These are phyloP conservation scores for Leptonema lineaticorne DNA, from an alignment of 1,140 invertebrate genomes.

Conservation along the genomic window DNA sequence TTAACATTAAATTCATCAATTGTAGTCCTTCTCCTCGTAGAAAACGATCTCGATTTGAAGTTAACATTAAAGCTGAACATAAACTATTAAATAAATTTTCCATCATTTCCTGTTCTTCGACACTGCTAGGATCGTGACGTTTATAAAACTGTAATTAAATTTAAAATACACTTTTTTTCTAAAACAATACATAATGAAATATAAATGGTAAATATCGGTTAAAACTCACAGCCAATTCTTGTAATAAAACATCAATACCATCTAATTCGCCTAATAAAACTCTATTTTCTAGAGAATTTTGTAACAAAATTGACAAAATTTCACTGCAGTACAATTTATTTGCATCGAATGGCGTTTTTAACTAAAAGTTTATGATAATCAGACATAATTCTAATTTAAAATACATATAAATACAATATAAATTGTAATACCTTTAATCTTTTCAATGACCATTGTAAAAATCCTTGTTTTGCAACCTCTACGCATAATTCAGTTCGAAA, in stretches of 20 bases:
- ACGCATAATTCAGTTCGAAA: slow-evolving; percentile 79
- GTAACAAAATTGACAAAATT: slow-evolving; percentile 92
- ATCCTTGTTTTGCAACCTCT: slow-evolving; percentile 85
- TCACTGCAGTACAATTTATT: slow-evolving; percentile 97
- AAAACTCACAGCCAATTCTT: slow-evolving; percentile 89
- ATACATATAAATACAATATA: neutral
- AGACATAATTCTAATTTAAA: neutral
- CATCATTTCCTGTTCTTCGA: slow-evolving; percentile 97
- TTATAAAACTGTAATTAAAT: slow-evolving; percentile 78
- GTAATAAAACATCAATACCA: slow-evolving; percentile 94
- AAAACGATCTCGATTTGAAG: slow-evolving; percentile 88
- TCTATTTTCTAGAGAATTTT: slow-evolving; percentile 83
- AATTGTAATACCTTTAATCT: slow-evolving; percentile 71
- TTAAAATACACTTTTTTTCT: neutral
- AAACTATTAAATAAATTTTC: slow-evolving; percentile 97
- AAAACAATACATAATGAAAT: slow-evolving; percentile 6
- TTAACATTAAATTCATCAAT: slow-evolving; percentile 95
- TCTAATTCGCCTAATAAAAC: slow-evolving; percentile 86
- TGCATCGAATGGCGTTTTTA: slow-evolving; percentile 85
- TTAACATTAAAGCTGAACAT: slow-evolving; percentile 88
- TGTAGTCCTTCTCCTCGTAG: slow-evolving; percentile 93
- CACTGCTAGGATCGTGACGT: slow-evolving; percentile 84
- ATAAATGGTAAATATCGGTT: neutral
- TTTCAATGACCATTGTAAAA: slow-evolving; percentile 91
- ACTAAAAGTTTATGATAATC: slow-evolving; percentile 43